phyloP scores from a whole-genome alignment of 1,140 invertebrate species.

The Wasmannia auropunctata region DNA sequence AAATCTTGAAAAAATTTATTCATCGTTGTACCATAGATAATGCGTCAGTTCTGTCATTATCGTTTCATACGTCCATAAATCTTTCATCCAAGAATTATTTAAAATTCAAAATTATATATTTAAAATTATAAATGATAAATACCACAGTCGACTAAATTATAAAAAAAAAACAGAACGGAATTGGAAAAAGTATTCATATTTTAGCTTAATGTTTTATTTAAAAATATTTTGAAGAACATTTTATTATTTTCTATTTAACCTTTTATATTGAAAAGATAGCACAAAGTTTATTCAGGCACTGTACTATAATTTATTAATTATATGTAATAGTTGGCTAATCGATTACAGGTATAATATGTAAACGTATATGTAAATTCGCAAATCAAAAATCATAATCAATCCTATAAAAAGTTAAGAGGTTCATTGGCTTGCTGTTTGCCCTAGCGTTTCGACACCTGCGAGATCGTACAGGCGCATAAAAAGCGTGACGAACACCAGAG shows the following conservation, averaged over 20 bases:
- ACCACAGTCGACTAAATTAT: background rate
- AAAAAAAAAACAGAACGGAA: background rate
- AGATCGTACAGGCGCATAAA: constrained; percentile 25
- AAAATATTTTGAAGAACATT: constrained; percentile 6
- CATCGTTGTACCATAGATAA: background rate
- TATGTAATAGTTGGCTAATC: background rate
- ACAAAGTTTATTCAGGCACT: background rate
- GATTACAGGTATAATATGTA: background rate
- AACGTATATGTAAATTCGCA: background rate
- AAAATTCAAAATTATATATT: constrained; percentile 6
- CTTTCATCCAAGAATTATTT: constrained; percentile 17
- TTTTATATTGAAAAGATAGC: background rate
- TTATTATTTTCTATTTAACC: background rate
- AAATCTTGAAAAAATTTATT: constrained; percentile 10
- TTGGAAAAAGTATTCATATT: background rate
- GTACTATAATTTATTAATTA: background rate
- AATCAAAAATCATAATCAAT: background rate
- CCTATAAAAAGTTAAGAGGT: background rate
- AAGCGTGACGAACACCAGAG: constrained; percentile 12
- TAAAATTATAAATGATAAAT: constrained; percentile 7
- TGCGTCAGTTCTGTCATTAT: background rate
- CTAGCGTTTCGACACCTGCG: constrained; percentile 3
- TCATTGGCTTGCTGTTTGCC: background rate
- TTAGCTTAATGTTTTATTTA: background rate
- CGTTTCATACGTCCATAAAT: background rate